Evolutionary conservation across 2,888 invertebrate genomes (phyloP), one percentile per base, ranked within the genome.

Genomic region (Metacarcinus magister): DNA sequence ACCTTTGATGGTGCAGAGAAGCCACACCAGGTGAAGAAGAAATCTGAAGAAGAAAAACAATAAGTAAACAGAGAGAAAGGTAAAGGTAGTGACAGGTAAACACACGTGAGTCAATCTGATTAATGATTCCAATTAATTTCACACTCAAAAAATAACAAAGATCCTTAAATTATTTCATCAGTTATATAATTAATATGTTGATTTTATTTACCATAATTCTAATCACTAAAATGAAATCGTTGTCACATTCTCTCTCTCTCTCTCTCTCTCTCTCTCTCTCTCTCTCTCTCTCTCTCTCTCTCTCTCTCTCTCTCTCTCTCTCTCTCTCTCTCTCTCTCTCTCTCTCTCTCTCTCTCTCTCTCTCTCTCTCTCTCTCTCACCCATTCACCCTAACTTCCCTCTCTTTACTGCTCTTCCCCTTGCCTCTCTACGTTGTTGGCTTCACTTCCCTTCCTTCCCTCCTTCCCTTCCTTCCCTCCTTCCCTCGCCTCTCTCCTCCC

Each of bases 241-340:
- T n/a, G n/a, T n/a, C 8, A 0, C 0, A 54, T 54, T 54, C 16
- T 13, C 54, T 16, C 2, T 54, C 8, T 54, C 2, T 54, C 8
- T 54, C 2, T 54, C 8, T 54, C 2, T 54, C 8, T 54, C 4
- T 46, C 10, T 46, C 10, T 46, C 46, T 10, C 10, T 46, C 48
- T 48, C 48, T 48, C 48, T 48, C 48, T 48, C 48, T 48, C 48
- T 48, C 48, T 48, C 48, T 48, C 48, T 48, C 48, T 48, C 46
- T 91, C 44, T 92, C 92, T 92, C n/a, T 92, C 92, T 92, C 54
- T 92, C 8, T 93, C 60, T 67, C 39, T 93, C 13, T 67, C 43
- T 93, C 67, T 67, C 60, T 54, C 32, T 93, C 93, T 32, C 2
- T 93, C 39, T 60, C 28, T 43, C 32, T 93, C 93, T 67, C 67